These are phyloP conservation scores for Nomada hirtipes DNA, from an alignment of 2,888 invertebrate species.

Conservation along the genomic window DNA sequence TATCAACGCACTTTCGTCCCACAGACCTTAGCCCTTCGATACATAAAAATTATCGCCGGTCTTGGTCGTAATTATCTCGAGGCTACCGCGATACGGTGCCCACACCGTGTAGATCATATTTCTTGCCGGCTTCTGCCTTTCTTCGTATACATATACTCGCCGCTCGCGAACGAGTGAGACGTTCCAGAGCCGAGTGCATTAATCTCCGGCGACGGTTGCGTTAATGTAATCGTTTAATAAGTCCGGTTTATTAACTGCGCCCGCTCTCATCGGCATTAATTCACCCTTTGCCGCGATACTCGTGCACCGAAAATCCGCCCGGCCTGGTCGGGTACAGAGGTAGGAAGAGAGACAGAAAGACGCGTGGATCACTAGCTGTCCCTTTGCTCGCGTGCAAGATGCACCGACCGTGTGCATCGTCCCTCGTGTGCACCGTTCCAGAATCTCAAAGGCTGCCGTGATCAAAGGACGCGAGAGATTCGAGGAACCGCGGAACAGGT, in stretches of 20 bases:
- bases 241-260: conserved; percentile 78
- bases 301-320: conserved; percentile 61
- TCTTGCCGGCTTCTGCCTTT: conserved; percentile 74
- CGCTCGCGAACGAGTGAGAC: conserved; percentile 69
- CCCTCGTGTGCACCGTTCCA: conserved; percentile 21
- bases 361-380: conserved; percentile 14
- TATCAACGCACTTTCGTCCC: conserved; percentile 52
- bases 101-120: conserved; percentile 76
- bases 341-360: neutral
- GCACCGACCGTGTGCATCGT: conserved; percentile 29
- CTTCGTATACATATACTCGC: conserved; percentile 50
- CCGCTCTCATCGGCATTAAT: conserved; percentile 73
- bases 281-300: conserved; percentile 63
- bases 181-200: conserved; percentile 73
- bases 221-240: conserved; percentile 81
- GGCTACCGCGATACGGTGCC: conserved; percentile 71
- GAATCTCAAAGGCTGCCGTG: conserved; percentile 41
- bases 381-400: conserved; percentile 52
- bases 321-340: neutral
- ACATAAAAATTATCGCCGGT: conserved; percentile 69
- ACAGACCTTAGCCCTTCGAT: conserved; percentile 64
- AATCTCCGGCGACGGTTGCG: conserved; percentile 77
- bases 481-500: conserved; percentile 52
- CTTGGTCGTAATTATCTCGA: conserved; percentile 72
- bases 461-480: conserved; percentile 55